These are phyloP conservation scores for Acipenser transmontanus DNA, from an alignment of 2,797 vertebrate genomes.

Conservation along the genomic window DNA sequence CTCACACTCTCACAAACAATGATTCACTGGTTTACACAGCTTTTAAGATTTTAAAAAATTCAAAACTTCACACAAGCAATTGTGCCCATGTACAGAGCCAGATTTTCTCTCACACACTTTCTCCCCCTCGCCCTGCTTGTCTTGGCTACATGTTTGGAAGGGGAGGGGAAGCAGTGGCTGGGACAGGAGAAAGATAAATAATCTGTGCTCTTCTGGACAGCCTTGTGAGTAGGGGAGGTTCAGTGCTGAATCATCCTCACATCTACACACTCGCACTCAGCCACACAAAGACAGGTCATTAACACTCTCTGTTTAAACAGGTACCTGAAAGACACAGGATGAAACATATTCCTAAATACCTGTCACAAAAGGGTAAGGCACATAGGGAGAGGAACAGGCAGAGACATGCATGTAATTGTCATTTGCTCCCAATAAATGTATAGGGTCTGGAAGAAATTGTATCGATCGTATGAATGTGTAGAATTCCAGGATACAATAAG, in stretches of 20 bases:
- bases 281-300: conserved; percentile 39
- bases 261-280: conserved; percentile 7
- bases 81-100: conserved; percentile 1
- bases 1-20: conserved; percentile 20
- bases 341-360: conserved; percentile 36
- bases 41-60: conserved; percentile 21
- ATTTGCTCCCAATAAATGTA: too few species aligned
- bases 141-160: conserved; percentile 28
- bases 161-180: conserved; percentile 20
- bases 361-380: neutral
- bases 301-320: conserved; percentile 61
- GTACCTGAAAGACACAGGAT: conserved; percentile 45
- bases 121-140: conserved; percentile 31
- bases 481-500: too few species aligned
- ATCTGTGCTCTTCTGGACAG: conserved; percentile 11
- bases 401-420: too few species aligned
- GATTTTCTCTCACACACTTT: conserved; percentile 20
- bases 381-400: neutral
- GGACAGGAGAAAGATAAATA: conserved; percentile 28
- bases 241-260: conserved; percentile 12
- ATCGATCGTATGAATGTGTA: too few species aligned
- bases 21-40: conserved; percentile 26
- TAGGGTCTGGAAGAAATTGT: too few species aligned
- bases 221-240: neutral
- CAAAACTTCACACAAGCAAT: conserved; percentile 20